Percentiles rank a stretch among this genome's conserved stretches.
phyloP scores from a whole-genome alignment of 2,888 invertebrate genomes.

The Erebia ligea region DNA sequence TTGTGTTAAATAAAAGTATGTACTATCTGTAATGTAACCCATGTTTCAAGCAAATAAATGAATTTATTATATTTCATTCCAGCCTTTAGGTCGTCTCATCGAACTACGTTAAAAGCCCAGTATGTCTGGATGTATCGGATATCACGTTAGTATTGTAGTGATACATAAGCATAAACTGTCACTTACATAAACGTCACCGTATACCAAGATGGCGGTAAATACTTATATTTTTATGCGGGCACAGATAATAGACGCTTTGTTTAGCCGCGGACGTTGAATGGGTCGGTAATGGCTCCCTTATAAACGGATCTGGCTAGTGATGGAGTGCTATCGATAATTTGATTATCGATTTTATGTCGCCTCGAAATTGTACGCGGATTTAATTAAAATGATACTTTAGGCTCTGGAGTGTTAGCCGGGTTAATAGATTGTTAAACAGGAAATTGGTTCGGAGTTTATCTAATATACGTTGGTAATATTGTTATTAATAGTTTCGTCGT shows the following conservation, averaged over 20 bases:
- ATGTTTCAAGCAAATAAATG: no score
- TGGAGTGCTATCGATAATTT: slow-evolving; percentile 42
- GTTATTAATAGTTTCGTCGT: not conserved
- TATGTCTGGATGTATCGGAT: not conserved
- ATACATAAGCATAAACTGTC: not conserved
- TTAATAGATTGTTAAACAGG: slow-evolving; percentile 17
- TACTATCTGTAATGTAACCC: no score
- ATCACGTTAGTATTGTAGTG: not conserved
- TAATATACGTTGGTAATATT: not conserved
- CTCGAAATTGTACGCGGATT: slow-evolving; percentile 22
- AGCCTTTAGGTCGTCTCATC: not conserved
- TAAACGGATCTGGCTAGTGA: slow-evolving; percentile 49
- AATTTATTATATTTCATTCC: not conserved
- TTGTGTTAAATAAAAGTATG: no score
- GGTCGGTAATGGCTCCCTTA: slow-evolving; percentile 52
- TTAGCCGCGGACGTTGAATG: slow-evolving; percentile 49
- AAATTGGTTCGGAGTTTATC: slow-evolving; percentile 7
- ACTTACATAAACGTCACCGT: slow-evolving; percentile 27
- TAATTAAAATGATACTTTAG: slow-evolving; percentile 16
- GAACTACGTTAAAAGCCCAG: slow-evolving; percentile 1
- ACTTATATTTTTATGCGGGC: slow-evolving; percentile 61
- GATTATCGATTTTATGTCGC: slow-evolving; percentile 46
- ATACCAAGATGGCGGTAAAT: slow-evolving; percentile 47
- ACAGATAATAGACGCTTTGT: slow-evolving; percentile 55
- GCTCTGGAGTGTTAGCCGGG: slow-evolving; percentile 15